Percentiles rank a stretch among this genome's conserved stretches.
Evolutionary conservation across 2,113 vertebrate species (phyloP).

Genomic region (Cyanistes caeruleus): DNA sequence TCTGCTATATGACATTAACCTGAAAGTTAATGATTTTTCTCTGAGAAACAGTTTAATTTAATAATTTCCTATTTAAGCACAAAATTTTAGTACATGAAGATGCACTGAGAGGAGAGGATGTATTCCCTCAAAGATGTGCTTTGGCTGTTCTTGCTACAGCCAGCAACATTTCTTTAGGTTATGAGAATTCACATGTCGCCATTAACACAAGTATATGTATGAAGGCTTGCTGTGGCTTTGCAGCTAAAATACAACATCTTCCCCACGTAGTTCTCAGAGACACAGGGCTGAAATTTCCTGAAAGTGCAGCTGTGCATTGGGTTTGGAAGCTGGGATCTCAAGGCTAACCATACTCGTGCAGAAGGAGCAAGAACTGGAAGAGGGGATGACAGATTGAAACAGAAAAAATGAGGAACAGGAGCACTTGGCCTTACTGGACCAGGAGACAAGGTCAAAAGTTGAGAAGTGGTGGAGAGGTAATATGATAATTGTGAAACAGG

Average conservation of each 20-base stretch:
- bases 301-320: accelerated
- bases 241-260: not conserved
- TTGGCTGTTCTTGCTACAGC: not conserved
- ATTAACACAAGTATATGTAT: not conserved
- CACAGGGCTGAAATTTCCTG: not conserved
- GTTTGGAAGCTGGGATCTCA: not conserved
- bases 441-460: not conserved
- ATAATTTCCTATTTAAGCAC: not conserved
- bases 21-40: not conserved
- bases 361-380: not conserved
- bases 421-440: not conserved
- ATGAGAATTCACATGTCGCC: accelerated
- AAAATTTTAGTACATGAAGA: not conserved
- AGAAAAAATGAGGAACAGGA: not conserved
- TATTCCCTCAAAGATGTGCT: not conserved
- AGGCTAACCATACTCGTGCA: not conserved
- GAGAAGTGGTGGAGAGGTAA: not conserved
- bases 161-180: accelerated
- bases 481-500: not conserved
- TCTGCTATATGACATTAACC: not conserved
- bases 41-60: not conserved
- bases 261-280: not conserved
- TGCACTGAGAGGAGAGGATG: not conserved
- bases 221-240: not conserved
- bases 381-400: not conserved